Evolutionary conservation across 2,888 invertebrate species (phyloP), one percentile per base, ranked within the genome.

Genomic region (Netelia virgata): DNA sequence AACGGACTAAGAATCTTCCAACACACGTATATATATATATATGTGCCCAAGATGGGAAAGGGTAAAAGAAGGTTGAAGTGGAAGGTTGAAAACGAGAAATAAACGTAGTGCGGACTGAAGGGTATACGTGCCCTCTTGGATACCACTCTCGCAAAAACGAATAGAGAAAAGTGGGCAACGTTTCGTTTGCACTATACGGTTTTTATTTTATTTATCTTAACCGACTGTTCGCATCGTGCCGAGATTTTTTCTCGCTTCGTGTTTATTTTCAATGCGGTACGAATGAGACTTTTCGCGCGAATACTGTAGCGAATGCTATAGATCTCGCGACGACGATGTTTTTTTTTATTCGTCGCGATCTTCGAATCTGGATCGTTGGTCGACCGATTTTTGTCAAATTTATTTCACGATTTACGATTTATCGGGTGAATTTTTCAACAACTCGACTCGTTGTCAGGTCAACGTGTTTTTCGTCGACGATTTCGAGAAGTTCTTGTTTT

Each of bases 111-210:
- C 16, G n/a, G 53, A 73, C 74, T 73, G 78, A 74, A 78, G 57
- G 61, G 68, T 20, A 50, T 57, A 47, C 18, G 83, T 75, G 53
- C 76, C 57, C 23, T 43, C 70, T 43, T 53, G 74, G 53, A 23
- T 66, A 18, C 14, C 11, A 6, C 47, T 47, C 68, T 66, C 36
- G 59, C 69, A 64, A 78, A 78, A 28, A 28, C 28, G 66, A 59
- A 75, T 61, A 53, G 69, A 79, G 75, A 83, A 73, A 76, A 77
- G 76, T 41, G 82, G 83, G 64, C 74, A 74, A 59, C 82, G 78
- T 83, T 87, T 86, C 82, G 75, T 84, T 88, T 86, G 86, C 87
- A 78, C 63, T 79, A 64, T 79, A 64, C 43, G 53, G 41, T 18
- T 36, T 36, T 50, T 50, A 47, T 47, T 47, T 47, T 47, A 47